Percentiles rank a stretch among this genome's conserved stretches.
Evolutionary conservation across 2,888 invertebrate species (phyloP).

Genomic region (Drosophila atripex): DNA sequence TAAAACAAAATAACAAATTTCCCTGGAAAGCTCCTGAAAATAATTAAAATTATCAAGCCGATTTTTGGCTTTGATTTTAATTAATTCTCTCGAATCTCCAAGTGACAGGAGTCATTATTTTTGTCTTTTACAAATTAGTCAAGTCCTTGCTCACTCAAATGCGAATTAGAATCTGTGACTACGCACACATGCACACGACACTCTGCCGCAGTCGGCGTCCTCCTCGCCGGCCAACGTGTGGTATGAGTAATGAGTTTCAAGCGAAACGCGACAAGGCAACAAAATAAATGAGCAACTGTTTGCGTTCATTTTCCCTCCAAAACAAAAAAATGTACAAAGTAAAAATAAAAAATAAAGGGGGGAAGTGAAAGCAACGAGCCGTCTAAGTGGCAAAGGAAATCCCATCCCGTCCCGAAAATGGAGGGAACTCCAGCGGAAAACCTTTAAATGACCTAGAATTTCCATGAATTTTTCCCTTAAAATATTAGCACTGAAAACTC

Average conservation of each 20-base stretch:
- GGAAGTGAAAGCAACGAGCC: constrained; percentile 12
- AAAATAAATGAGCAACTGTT: constrained; percentile 54
- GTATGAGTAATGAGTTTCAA: constrained; percentile 63
- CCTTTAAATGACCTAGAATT: constrained; percentile 9
- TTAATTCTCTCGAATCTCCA: constrained; percentile 32
- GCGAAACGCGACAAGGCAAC: constrained; percentile 22
- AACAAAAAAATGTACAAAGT: neutral
- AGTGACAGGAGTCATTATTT: constrained; percentile 44
- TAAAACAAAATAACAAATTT: no score
- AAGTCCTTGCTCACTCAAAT: constrained; percentile 28
- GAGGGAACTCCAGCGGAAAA: constrained; percentile 6
- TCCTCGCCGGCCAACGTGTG: constrained; percentile 38
- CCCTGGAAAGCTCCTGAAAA: neutral
- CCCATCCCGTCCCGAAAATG: neutral
- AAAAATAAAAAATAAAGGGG: constrained; percentile 3
- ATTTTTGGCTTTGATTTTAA: neutral
- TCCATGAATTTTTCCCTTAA: neutral
- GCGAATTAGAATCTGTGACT: constrained; percentile 32
- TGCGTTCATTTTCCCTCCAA: constrained; percentile 2
- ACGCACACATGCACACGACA: neutral
- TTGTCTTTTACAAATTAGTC: constrained; percentile 47
- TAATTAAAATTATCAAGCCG: neutral
- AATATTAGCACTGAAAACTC: neutral
- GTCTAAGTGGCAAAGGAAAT: constrained; percentile 13
- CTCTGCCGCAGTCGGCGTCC: neutral